These are phyloP conservation scores for Heliconius ismenius DNA, from an alignment of 2,888 invertebrate species.

Conservation along the genomic window DNA sequence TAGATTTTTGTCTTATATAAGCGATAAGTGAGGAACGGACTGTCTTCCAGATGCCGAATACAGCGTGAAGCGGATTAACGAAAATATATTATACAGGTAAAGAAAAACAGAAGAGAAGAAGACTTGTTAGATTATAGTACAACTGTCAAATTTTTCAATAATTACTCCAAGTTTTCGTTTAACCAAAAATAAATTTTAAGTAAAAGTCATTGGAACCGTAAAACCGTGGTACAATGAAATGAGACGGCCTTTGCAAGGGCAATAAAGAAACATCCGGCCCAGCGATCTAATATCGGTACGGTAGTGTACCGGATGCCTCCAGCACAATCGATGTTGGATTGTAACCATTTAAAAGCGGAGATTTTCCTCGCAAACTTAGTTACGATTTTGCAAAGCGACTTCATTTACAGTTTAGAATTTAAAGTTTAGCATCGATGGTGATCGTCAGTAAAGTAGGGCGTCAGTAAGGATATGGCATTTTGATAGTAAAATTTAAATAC, in stretches of 20 bases:
- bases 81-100: no score
- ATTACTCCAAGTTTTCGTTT: neutral
- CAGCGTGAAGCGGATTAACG: neutral
- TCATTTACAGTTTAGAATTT: neutral
- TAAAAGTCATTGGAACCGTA: constrained; percentile 10
- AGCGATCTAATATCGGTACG: constrained; percentile 33
- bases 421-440: neutral
- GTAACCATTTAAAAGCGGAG: constrained; percentile 18
- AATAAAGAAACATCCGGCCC: constrained; percentile 32
- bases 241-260: constrained; percentile 11
- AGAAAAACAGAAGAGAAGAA: no score
- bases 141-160: neutral
- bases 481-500: neutral
- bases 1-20: no score
- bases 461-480: no score
- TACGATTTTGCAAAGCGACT: neutral
- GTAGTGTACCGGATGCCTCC: constrained; percentile 20
- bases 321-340: constrained; percentile 19
- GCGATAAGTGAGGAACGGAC: neutral
- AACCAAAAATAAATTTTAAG: constrained; percentile 4
- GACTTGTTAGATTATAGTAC: no score
- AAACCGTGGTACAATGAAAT: constrained; percentile 6
- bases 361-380: constrained; percentile 3
- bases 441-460: neutral
- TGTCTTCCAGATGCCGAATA: neutral